Evolutionary conservation across 2,797 vertebrate genomes (phyloP).

Genomic region (Leuciscus waleckii): DNA sequence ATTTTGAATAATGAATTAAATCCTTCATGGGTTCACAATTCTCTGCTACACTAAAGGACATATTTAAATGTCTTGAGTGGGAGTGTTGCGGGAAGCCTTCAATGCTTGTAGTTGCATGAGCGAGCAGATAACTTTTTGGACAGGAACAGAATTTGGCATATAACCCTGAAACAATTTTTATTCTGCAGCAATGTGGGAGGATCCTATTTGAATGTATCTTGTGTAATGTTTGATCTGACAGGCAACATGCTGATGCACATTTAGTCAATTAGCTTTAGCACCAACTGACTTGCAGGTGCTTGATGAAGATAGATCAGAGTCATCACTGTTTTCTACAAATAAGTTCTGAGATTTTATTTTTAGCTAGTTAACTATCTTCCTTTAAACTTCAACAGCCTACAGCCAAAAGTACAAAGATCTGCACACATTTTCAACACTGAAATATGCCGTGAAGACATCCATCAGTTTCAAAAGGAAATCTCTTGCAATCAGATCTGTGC

Average conservation of each 20-base stretch:
- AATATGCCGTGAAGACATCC: slow-evolving; percentile 5
- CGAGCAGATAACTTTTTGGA: slow-evolving; percentile 45
- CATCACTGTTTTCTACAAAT: slow-evolving; percentile 4
- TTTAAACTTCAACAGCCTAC: slow-evolving; percentile 12
- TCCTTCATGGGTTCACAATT: not conserved
- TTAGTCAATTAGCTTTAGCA: not conserved
- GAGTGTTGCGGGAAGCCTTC: slow-evolving; percentile 43
- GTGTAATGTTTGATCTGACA: slow-evolving; percentile 28
- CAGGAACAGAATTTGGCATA: slow-evolving; percentile 23
- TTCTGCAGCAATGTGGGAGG: slow-evolving; percentile 19
- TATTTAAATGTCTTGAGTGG: slow-evolving; percentile 50
- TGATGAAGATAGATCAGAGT: slow-evolving; percentile 21
- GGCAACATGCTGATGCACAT: slow-evolving; percentile 5
- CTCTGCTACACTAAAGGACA: slow-evolving; percentile 28
- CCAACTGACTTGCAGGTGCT: slow-evolving; percentile 11
- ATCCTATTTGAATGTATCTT: slow-evolving; percentile 28
- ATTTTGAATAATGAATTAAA: slow-evolving; percentile 28
- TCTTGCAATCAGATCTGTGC: slow-evolving; percentile 13
- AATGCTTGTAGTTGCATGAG: slow-evolving; percentile 42
- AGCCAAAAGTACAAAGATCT: slow-evolving; percentile 8
- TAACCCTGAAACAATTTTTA: slow-evolving; percentile 31
- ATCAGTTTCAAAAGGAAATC: slow-evolving; percentile 33
- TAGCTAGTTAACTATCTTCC: not conserved
- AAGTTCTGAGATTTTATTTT: slow-evolving; percentile 12
- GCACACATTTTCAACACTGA: not conserved